These are phyloP conservation scores for Macroglossus sobrinus DNA, from an alignment of 2,113 vertebrate species.

Conservation along the genomic window DNA sequence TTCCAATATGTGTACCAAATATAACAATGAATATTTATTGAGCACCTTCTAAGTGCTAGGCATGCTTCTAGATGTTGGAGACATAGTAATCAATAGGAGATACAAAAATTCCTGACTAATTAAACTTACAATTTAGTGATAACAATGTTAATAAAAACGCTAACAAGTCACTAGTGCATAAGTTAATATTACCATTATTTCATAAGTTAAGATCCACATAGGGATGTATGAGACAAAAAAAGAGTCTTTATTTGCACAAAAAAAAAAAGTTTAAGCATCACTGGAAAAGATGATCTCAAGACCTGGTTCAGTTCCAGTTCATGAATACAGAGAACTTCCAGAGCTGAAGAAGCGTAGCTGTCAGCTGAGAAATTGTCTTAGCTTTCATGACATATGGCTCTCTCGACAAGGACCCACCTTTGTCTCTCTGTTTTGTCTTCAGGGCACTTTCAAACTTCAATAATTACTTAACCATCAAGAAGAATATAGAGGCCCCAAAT, in stretches of 20 bases:
- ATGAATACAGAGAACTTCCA: not conserved
- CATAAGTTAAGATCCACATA: not conserved
- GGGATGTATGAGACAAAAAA: not conserved
- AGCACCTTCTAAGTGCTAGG: not conserved
- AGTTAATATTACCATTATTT: not conserved
- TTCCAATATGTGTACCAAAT: not conserved
- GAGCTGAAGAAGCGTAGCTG: not conserved
- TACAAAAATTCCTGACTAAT: not conserved
- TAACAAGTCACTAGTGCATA: not conserved
- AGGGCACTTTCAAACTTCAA: not conserved
- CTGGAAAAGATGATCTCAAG: not conserved
- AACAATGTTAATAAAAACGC: not conserved
- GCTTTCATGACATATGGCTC: not conserved
- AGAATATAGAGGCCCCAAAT: not conserved
- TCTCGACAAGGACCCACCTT: not conserved
- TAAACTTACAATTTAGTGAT: not conserved
- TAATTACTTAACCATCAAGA: not conserved
- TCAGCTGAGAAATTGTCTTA: too few species aligned
- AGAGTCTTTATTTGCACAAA: not conserved
- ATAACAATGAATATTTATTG: not conserved
- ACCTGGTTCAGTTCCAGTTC: not conserved
- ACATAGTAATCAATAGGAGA: not conserved
- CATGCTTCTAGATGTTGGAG: not conserved
- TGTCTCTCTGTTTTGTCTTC: not conserved
- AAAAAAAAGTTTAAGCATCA: not conserved